Conservation (phyloP, 2,888 invertebrate genomes). For the Xanthorhoe designata region DNA sequence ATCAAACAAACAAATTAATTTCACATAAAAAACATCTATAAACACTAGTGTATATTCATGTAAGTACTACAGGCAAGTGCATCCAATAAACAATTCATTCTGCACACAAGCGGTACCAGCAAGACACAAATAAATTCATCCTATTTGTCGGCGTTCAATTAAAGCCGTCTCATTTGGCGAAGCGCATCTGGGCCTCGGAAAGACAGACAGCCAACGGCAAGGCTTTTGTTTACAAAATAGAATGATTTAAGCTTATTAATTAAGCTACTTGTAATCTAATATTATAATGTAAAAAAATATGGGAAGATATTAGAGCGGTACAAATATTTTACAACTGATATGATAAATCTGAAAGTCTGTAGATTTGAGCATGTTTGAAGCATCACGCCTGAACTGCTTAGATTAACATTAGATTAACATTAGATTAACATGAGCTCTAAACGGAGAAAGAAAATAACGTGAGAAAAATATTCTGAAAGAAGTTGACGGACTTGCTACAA, state of each 20-base stretch:
- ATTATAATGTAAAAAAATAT: neutral
- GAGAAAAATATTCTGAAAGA: no score
- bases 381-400: no score
- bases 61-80: slow-evolving; percentile 6
- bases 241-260: neutral
- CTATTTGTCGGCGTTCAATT: slow-evolving; percentile 68
- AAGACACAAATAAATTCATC: slow-evolving; percentile 62
- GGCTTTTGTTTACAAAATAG: slow-evolving; percentile 25
- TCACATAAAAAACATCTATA: no score
- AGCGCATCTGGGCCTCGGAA: slow-evolving; percentile 56
- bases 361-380: no score
- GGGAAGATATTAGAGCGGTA: no score
- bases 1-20: no score
- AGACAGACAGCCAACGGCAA: slow-evolving; percentile 33
- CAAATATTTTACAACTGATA: no score
- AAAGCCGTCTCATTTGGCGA: slow-evolving; percentile 62
- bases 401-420: no score
- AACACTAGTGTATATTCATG: neutral
- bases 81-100: slow-evolving; percentile 15
- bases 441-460: no score
- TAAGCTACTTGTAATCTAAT: neutral
- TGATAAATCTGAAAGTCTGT: no score
- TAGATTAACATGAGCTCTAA: no score
- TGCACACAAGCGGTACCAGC: slow-evolving; percentile 21
- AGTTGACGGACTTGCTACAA: no score